phyloP scores from a whole-genome alignment of 2,888 invertebrate genomes.

The Drosophila leonis region DNA sequence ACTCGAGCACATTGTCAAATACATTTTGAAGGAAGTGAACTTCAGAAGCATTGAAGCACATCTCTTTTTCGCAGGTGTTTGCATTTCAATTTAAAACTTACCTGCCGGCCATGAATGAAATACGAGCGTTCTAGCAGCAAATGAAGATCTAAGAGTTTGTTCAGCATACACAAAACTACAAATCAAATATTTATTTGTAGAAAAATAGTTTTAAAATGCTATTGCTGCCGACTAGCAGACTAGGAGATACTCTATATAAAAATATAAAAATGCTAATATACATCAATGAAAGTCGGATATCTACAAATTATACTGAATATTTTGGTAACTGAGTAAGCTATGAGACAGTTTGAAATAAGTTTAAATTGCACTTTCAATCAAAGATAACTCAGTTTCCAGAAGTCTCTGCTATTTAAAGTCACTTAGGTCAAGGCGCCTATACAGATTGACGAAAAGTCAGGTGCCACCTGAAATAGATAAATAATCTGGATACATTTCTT shows the following conservation, averaged over 20 bases:
- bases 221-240: background rate
- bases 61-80: constrained; percentile 44
- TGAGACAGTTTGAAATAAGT: too few species aligned
- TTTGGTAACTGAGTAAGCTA: too few species aligned
- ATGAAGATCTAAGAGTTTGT: constrained; percentile 1
- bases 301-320: too few species aligned
- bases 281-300: too few species aligned
- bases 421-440: too few species aligned
- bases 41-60: constrained; percentile 50
- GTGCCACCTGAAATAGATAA: too few species aligned
- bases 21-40: constrained; percentile 59
- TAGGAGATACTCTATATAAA: background rate
- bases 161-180: background rate
- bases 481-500: too few species aligned
- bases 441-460: too few species aligned
- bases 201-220: background rate
- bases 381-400: too few species aligned
- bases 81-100: constrained; percentile 30
- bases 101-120: constrained; percentile 22
- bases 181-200: constrained; percentile 9
- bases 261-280: too few species aligned
- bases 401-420: too few species aligned
- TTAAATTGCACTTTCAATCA: too few species aligned
- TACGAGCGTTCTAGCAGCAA: constrained; percentile 14
- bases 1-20: constrained; percentile 69